phyloP scores from a whole-genome alignment of 1,140 invertebrate genomes.

The Gryon sp. region DNA sequence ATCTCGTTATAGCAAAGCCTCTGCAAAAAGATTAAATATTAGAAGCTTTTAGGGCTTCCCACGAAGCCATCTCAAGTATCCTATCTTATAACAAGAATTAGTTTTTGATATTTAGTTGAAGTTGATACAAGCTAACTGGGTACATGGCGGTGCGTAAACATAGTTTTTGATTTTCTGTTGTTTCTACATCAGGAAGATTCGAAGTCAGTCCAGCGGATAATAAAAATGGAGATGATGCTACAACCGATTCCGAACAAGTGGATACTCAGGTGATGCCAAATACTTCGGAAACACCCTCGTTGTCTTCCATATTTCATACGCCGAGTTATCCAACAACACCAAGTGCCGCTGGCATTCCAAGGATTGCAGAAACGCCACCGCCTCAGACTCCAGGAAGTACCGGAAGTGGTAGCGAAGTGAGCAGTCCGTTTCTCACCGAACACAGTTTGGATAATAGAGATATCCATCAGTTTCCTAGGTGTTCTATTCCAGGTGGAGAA shows the following conservation, averaged over 20 bases:
- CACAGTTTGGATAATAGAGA: constrained; percentile 63
- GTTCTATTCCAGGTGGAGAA: constrained; percentile 76
- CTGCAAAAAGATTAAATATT: constrained; percentile 20
- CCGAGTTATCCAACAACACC: constrained; percentile 70
- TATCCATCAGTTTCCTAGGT: constrained; percentile 70
- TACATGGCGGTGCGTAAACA: too few relatives aligned
- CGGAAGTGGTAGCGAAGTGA: constrained; percentile 82
- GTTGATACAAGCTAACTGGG: background rate
- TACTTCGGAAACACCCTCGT: constrained; percentile 43
- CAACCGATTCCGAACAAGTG: constrained; percentile 20
- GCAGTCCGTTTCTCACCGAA: constrained; percentile 72
- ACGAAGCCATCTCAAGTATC: constrained; percentile 1
- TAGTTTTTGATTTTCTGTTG: too few relatives aligned
- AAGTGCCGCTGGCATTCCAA: constrained; percentile 67
- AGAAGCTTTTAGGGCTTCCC: constrained; percentile 13
- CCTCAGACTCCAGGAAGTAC: constrained; percentile 82
- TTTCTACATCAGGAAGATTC: constrained; percentile 74
- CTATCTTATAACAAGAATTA: background rate
- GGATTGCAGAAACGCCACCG: constrained; percentile 74
- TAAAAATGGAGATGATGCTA: constrained; percentile 68
- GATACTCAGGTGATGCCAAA: constrained; percentile 17
- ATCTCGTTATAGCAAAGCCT: constrained; percentile 31
- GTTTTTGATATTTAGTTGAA: background rate
- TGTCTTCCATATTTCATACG: constrained; percentile 56
- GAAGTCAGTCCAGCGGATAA: constrained; percentile 78